Evolutionary conservation across 2,113 vertebrate species (phyloP), one percentile per base, ranked within the genome.

Genomic region (Burhinus bistriatus): DNA sequence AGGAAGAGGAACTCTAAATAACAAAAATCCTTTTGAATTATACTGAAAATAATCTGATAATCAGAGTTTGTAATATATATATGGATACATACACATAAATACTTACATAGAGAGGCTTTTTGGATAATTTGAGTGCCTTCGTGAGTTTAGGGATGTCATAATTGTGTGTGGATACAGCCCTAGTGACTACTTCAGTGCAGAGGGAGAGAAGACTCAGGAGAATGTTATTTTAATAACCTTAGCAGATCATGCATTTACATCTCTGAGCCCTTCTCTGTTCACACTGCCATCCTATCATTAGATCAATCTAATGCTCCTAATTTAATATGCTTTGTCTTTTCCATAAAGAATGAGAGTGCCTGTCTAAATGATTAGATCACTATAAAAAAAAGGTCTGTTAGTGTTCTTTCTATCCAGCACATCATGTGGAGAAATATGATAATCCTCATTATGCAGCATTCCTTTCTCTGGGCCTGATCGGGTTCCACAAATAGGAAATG

Each of bases 251-350:
- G 36, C 55, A 84, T 95, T 96, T 93, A 76, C 38, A 77, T 95
- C 59, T 89, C 51, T 62, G 62, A 93, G 49, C 69, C 21, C 27
- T 89, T 72, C 72, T 87, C 55, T 51, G 29, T 78, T 95, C 92
- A 79, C 62, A 32, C 29, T 76, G 92, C 80, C 70, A 70, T 70
- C 25, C 38, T 72, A 87, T 95, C 88, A n/a, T 70, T 90, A 87
- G 65, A 91, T 96, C 70, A 71, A 51, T 95, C 93, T 95, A 91
- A 93, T 93, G 49, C 10, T 95, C 66, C 69, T 93, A 94, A 97
- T 96, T 90, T 92, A 96, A 90, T 93, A 83, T 93, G 57, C 82
- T 96, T 96, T 94, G 84, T 96, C 81, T 97, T 95, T 97, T 91
- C 42, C 71, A 83, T 84, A 90, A 93, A 85, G 69, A 95, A 94